phyloP scores from a whole-genome alignment of 2,113 vertebrate genomes.

The Indri indri region DNA sequence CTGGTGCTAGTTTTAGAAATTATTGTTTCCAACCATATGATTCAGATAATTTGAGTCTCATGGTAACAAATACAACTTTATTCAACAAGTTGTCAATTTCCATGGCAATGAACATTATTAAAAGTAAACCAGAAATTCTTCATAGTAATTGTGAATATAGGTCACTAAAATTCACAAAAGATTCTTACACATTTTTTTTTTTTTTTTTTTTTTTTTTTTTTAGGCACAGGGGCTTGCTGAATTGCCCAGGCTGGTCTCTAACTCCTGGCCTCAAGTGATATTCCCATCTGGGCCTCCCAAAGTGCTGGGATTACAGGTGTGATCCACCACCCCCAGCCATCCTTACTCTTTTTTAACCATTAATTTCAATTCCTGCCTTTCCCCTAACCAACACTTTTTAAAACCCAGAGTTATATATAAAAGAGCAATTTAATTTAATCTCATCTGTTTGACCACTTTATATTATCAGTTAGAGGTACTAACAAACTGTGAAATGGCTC shows the following conservation, averaged over 20 bases:
- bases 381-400: background rate
- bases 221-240: too few species aligned
- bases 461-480: background rate
- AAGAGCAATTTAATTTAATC: background rate
- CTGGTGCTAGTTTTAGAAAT: background rate
- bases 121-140: background rate
- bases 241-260: too few species aligned
- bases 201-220: too few species aligned
- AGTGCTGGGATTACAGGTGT: too few species aligned
- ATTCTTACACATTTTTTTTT: background rate
- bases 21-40: background rate
- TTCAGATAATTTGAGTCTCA: background rate
- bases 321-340: too few species aligned
- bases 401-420: background rate
- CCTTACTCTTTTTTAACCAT: background rate
- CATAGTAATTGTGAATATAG: background rate
- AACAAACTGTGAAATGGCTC: background rate
- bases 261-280: too few species aligned
- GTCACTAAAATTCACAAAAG: constrained; percentile 35
- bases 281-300: too few species aligned
- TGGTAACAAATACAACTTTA: background rate
- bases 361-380: constrained; percentile 17
- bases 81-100: background rate
- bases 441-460: background rate
- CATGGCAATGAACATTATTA: background rate